Evolutionary conservation across 53 echinoderm and acorn worm genomes (phyloP).

Genomic region (Patiria pectinifera): DNA sequence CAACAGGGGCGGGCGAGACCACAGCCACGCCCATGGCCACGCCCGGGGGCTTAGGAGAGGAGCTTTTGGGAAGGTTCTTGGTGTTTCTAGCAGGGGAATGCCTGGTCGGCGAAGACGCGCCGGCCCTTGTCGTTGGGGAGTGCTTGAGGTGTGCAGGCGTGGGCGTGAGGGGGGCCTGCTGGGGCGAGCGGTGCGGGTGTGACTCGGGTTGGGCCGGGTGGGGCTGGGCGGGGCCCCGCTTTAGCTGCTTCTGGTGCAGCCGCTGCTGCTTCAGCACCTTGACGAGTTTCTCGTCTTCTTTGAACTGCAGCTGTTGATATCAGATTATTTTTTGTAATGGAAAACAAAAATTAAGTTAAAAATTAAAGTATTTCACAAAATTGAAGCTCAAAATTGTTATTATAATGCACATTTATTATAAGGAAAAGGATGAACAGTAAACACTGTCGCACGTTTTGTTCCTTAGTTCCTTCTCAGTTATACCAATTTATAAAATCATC

Average conservation of each 20-base stretch:
- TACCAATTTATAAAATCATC: too few species aligned
- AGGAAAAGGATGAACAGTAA: too few species aligned
- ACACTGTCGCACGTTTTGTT: too few species aligned
- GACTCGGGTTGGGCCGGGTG: constrained; percentile 32
- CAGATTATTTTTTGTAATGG: too few species aligned
- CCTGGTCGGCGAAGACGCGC: neutral
- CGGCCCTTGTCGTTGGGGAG: constrained; percentile 3
- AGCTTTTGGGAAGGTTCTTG: constrained; percentile 6
- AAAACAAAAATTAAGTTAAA: too few species aligned
- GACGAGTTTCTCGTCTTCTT: constrained; percentile 87
- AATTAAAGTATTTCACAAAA: too few species aligned
- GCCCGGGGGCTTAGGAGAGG: constrained; percentile 67
- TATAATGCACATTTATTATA: too few species aligned
- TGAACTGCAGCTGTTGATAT: constrained; percentile 72
- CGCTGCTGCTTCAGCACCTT: constrained; percentile 88
- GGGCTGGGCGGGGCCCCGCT: constrained; percentile 11
- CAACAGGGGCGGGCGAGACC: neutral
- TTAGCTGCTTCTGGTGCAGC: constrained; percentile 70
- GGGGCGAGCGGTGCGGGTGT: neutral
- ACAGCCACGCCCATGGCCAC: constrained; percentile 40
- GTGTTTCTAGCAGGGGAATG: neutral
- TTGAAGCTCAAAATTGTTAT: too few species aligned
- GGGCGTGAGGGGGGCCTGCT: constrained; percentile 20
- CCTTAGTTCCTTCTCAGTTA: too few species aligned
- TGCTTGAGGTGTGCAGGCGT: constrained; percentile 1